Evolutionary conservation across 2,888 invertebrate species (phyloP), one percentile per base, ranked within the genome.

Genomic region (Muscina levida): DNA sequence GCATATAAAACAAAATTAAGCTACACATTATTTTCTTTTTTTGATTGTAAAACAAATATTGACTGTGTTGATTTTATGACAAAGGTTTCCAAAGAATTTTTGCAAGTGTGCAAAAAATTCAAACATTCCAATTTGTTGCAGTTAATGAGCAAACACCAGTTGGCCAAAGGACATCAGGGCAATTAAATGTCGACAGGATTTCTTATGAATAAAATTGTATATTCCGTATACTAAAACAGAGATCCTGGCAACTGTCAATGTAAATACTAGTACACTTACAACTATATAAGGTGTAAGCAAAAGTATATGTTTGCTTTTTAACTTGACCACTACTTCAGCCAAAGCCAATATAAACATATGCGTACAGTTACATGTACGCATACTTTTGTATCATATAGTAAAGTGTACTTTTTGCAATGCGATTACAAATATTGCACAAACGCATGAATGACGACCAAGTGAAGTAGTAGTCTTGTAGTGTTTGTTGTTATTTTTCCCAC

Each of bases 71-170:
- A 44, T 44, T 31, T 5, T 31, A 31, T 8, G 8, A 8, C 31
- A 31, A 31, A 31, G 31, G 31, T 5, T 31, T 31, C 31, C 3
- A 44, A 44, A 13, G 42, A 11, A 2, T 8, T 8, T 31, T 31
- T 44, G 42, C 37, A 4, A 37, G 42, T 13, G 19, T 8, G 5
- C 48, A 5, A 48, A 19, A 15, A 48, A 4, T 19, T 46, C 65
- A n/a, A 15, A 48, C 19, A 48, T 46, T 70, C n/a, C n/a, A n/a
- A n/a, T n/a, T n/a, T n/a, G n/a, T n/a, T n/a, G 70, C 53, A 78
- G 70, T 73, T 73, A 73, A 73, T 78, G 46, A 78, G 70, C 65
- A 73, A 73, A 70, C 65, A 78, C 68, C 15, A 57, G 37, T 67
- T n/a, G n/a, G n/a, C n/a, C n/a, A n/a, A n/a, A 57, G 26, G 59